Evolutionary conservation across 2,888 invertebrate genomes (phyloP), one percentile per base, ranked within the genome.

Genomic region (Ochropacha duplaris): DNA sequence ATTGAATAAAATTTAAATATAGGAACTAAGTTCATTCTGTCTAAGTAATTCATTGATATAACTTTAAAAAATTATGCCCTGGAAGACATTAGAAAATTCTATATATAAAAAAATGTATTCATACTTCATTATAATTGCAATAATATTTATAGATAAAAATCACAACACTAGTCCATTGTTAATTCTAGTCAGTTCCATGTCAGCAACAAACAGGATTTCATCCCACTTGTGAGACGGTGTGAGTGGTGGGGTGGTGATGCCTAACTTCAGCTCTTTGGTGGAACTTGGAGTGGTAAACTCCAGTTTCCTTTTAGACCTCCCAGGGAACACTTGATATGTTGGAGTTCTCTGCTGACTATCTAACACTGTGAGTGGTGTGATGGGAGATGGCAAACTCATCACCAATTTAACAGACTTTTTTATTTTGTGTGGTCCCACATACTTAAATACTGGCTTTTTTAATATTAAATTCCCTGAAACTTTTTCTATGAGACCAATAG

Each of bases 401-500:
- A 71, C 60, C 54, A 80, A 59, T 60, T 84, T 86, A 31, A 87
- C 87, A 74, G 76, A 66, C 66, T 85, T 88, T 70, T 88, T 91
- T 64, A 81, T 76, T 72, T 89, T 87, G 54, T 83, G 81, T 36
- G 94, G 94, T 50, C 95, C 95, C 62, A 94, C 93, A 86, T 95
- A 95, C 72, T 92, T 93, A 82, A 95, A 95, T 60, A 95, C 95
- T 63, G 95, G 95, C 78, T 95, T 95, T 71, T 94, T 94, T 72
- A 94, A 90, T 81, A 86, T 94, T 85, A 87, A 93, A 68, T 93
- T 92, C 69, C 94, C 94, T 59, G 94, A 94, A 60, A 95, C 94
- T 83, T 96, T 96, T 78, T 94, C 94, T 76, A 96, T 96, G 67
- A 96, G 93, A 70, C 95, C 94, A 80, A 96, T 94, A 61, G 96